phyloP scores from a whole-genome alignment of 1,140 invertebrate genomes.

The Zaprionus ornatus region DNA sequence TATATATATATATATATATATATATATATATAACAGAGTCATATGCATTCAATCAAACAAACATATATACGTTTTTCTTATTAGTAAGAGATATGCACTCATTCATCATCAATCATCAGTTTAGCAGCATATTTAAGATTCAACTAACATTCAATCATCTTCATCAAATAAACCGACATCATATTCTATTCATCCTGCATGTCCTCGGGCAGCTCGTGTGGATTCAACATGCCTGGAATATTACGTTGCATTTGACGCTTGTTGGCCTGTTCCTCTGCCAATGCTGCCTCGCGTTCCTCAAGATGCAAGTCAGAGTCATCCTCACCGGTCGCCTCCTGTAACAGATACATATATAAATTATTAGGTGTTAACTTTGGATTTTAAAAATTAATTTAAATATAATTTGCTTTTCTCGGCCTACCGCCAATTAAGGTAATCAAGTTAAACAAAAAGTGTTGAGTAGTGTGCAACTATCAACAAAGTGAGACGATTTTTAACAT shows the following conservation, averaged over 20 bases:
- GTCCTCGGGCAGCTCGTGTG: slow-evolving; percentile 98
- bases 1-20: slow-evolving; percentile 80
- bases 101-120: slow-evolving; percentile 59
- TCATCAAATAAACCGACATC: slow-evolving; percentile 13
- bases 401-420: no score
- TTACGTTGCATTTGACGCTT: slow-evolving; percentile 96
- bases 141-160: slow-evolving; percentile 53
- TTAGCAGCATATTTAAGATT: slow-evolving; percentile 59
- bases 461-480: no score
- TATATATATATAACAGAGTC: no score
- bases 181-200: slow-evolving; percentile 93
- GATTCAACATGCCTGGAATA: slow-evolving; percentile 98
- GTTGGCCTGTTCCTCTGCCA: slow-evolving; percentile 95
- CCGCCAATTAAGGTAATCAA: no score
- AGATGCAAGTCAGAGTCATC: slow-evolving; percentile 98
- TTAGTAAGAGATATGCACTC: slow-evolving; percentile 67
- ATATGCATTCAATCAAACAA: slow-evolving; percentile 82
- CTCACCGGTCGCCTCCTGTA: slow-evolving; percentile 97
- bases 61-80: slow-evolving; percentile 76
- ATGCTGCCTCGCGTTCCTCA: slow-evolving; percentile 95
- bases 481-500: no score
- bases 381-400: no score
- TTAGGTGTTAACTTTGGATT: no score
- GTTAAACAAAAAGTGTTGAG: no score
- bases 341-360: background rate